These are phyloP conservation scores for Pandemis heparana DNA, from an alignment of 2,888 invertebrate species.

Conservation along the genomic window DNA sequence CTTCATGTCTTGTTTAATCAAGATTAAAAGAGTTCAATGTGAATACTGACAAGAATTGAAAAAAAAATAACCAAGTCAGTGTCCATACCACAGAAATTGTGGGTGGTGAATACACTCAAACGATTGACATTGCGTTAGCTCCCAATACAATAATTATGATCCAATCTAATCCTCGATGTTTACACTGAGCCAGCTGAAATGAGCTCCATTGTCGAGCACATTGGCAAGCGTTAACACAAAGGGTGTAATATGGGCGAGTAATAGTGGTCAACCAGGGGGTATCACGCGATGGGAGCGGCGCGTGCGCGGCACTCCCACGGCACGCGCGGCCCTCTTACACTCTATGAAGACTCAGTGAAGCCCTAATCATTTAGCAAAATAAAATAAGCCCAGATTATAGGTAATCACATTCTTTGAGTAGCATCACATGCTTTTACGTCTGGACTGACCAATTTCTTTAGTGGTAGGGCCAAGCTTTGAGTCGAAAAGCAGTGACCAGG, in stretches of 20 bases:
- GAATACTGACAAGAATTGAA: too few relatives aligned
- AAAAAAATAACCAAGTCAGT: too few relatives aligned
- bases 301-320: constrained; percentile 84
- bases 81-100: neutral
- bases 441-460: neutral
- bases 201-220: constrained; percentile 47
- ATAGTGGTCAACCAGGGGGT: constrained; percentile 63
- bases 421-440: neutral
- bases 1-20: too few relatives aligned
- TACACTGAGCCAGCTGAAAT: constrained; percentile 44
- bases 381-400: neutral
- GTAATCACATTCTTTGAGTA: too few relatives aligned
- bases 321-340: constrained; percentile 65
- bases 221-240: constrained; percentile 66
- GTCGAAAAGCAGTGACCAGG: too few relatives aligned
- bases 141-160: neutral
- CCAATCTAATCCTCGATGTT: constrained; percentile 4
- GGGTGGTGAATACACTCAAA: constrained; percentile 34
- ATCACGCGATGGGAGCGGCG: constrained; percentile 84
- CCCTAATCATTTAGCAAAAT: neutral
- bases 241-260: constrained; percentile 48
- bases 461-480: neutral
- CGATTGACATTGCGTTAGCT: neutral
- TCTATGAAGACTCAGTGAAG: constrained; percentile 43
- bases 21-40: too few relatives aligned